Percentiles rank a stretch among this genome's conserved stretches.
phyloP scores from a whole-genome alignment of 2,888 invertebrate species.

The Diachrysia chrysitis region DNA sequence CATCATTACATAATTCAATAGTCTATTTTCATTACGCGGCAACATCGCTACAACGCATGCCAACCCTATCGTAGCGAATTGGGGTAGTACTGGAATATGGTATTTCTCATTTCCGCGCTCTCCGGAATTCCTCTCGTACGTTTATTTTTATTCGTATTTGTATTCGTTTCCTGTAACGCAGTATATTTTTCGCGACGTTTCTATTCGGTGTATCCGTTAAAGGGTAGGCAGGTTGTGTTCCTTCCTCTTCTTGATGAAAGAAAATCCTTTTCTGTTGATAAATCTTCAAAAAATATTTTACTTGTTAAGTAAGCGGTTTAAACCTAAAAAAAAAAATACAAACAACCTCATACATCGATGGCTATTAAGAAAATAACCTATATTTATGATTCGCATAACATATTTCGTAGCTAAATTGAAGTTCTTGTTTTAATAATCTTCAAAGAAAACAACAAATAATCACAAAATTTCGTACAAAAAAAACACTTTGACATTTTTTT shows the following conservation, averaged over 20 bases:
- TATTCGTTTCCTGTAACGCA: slow-evolving; percentile 86
- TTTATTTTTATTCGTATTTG: slow-evolving; percentile 87
- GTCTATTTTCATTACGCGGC: slow-evolving; percentile 46
- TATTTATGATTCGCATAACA: no score
- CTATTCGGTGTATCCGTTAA: slow-evolving; percentile 66
- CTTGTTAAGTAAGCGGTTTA: not conserved
- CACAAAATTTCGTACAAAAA: slow-evolving; percentile 2
- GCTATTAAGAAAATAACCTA: no score
- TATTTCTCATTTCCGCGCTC: slow-evolving; percentile 82
- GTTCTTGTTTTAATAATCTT: not conserved
- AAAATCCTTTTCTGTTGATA: not conserved
- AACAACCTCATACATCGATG: not conserved
- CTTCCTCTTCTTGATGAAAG: slow-evolving; percentile 48
- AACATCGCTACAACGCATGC: slow-evolving; percentile 23
- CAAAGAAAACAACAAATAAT: not conserved
- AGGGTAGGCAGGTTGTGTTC: slow-evolving; percentile 48
- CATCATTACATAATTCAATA: slow-evolving; percentile 44
- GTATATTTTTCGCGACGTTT: slow-evolving; percentile 81
- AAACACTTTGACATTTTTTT: slow-evolving; percentile 29
- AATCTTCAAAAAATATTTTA: not conserved
- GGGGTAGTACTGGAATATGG: slow-evolving; percentile 78
- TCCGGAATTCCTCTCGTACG: slow-evolving; percentile 78
- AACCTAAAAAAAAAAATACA: not conserved
- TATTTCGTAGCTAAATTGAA: not conserved
- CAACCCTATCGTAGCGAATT: slow-evolving; percentile 67